phyloP scores from a whole-genome alignment of 2,797 vertebrate species.

The Urocyon cinereoargenteus region DNA sequence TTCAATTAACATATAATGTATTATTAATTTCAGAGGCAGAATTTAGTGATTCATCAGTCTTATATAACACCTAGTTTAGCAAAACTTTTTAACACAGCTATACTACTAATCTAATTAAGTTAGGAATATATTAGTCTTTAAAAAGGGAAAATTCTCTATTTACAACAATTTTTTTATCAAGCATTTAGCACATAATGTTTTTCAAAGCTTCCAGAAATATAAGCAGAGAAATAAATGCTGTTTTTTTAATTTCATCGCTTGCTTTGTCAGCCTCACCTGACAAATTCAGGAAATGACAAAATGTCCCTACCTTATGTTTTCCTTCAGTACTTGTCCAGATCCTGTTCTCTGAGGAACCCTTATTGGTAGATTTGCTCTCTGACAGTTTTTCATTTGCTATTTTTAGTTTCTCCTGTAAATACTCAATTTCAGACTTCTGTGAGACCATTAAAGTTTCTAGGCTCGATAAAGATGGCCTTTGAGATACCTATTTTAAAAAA shows the following conservation, averaged over 20 bases:
- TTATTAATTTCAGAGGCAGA: neutral
- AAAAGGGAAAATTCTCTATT: slow-evolving; percentile 84
- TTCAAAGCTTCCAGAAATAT: slow-evolving; percentile 84
- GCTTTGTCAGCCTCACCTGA: slow-evolving; percentile 81
- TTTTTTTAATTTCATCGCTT: slow-evolving; percentile 30
- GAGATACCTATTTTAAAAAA: slow-evolving; percentile 76
- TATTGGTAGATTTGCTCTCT: slow-evolving; percentile 69
- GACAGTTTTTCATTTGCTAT: slow-evolving; percentile 76
- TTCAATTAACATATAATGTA: neutral
- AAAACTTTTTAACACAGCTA: slow-evolving; percentile 53
- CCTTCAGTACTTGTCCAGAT: slow-evolving; percentile 71
- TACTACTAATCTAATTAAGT: slow-evolving; percentile 82
- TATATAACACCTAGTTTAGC: neutral
- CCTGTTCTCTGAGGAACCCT: slow-evolving; percentile 79
- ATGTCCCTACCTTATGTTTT: slow-evolving; percentile 83
- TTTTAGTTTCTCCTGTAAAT: slow-evolving; percentile 87
- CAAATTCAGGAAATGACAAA: slow-evolving; percentile 82
- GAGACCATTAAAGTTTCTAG: slow-evolving; percentile 83
- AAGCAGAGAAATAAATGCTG: slow-evolving; percentile 68
- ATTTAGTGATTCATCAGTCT: neutral
- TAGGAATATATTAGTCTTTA: slow-evolving; percentile 81
- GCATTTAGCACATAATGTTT: slow-evolving; percentile 85
- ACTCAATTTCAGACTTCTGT: slow-evolving; percentile 87
- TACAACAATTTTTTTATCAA: slow-evolving; percentile 83
- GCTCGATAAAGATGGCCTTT: slow-evolving; percentile 78